A percentile compares a stretch with the other conserved stretches of the same genome.
Conservation (phyloP, 2,113 vertebrate genomes). For the Python bivittatus region DNA sequence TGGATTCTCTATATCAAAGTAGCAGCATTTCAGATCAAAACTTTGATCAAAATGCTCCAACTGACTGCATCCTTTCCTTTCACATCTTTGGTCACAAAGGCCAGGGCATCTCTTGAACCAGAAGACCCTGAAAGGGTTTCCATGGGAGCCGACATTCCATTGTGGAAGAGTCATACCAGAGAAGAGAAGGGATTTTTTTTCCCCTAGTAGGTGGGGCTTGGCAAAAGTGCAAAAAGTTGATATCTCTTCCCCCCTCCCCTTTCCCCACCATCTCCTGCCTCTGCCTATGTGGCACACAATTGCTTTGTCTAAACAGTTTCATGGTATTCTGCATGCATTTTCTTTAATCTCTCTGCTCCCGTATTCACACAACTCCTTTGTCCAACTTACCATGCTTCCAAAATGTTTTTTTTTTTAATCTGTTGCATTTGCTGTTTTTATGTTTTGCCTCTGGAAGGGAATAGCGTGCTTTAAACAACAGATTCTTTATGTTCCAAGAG, state of each 20-base stretch:
- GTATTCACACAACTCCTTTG: background rate
- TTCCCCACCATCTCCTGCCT: constrained; percentile 52
- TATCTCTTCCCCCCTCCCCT: constrained; percentile 60
- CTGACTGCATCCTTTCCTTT: constrained; percentile 42
- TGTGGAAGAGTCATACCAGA: constrained; percentile 77
- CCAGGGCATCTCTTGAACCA: constrained; percentile 50
- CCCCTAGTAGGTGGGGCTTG: constrained; percentile 67
- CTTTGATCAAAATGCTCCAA: constrained; percentile 22
- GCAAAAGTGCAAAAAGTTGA: constrained; percentile 72
- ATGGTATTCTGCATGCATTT: constrained; percentile 14
- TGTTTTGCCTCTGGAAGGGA: background rate
- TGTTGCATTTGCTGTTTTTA: background rate
- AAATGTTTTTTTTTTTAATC: background rate
- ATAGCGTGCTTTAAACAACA: background rate
- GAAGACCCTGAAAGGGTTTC: constrained; percentile 74
- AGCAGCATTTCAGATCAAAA: background rate
- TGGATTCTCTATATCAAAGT: background rate
- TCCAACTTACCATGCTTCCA: background rate
- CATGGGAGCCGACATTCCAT: constrained; percentile 89
- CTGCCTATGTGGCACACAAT: constrained; percentile 93
- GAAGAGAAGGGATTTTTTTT: constrained; percentile 49
- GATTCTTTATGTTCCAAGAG: background rate
- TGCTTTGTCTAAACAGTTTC: constrained; percentile 55
- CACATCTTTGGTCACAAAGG: constrained; percentile 47
- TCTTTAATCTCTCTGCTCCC: background rate